A percentile compares a stretch with the other conserved stretches of the same genome.
These are phyloP conservation scores for Otolemur crassicaudatus DNA, from an alignment of 2,797 vertebrate genomes.

Conservation along the genomic window DNA sequence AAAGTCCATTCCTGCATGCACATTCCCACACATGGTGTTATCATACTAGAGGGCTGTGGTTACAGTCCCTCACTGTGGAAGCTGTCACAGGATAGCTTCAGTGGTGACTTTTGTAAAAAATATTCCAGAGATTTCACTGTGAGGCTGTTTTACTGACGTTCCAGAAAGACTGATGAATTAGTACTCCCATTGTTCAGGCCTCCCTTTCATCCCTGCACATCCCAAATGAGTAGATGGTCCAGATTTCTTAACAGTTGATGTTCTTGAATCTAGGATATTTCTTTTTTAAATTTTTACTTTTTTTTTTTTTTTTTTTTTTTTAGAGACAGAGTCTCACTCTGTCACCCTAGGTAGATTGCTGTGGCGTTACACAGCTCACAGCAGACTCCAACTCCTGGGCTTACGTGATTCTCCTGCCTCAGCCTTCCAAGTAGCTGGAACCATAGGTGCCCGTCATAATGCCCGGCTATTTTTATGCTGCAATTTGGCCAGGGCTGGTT, in stretches of 20 bases:
- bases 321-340: too few relatives aligned
- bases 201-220: not conserved
- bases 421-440: too few relatives aligned
- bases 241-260: constrained; percentile 4
- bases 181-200: not conserved
- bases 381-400: too few relatives aligned
- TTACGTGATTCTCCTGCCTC: too few relatives aligned
- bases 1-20: not conserved
- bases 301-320: too few relatives aligned
- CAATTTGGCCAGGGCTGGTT: too few relatives aligned
- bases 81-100: not conserved
- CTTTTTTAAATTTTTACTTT: not conserved
- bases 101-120: constrained; percentile 29
- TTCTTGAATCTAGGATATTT: constrained; percentile 32
- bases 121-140: constrained; percentile 11
- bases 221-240: not conserved
- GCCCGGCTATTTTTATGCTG: too few relatives aligned
- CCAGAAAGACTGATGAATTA: not conserved
- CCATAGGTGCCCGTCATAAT: too few relatives aligned
- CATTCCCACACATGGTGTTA: not conserved
- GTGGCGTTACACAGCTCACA: too few relatives aligned
- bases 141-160: not conserved
- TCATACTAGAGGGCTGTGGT: not conserved
- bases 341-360: too few relatives aligned
- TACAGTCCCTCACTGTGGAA: not conserved